These are phyloP conservation scores for Propsilocerus akamusi DNA, from an alignment of 1,140 invertebrate species.

Conservation along the genomic window DNA sequence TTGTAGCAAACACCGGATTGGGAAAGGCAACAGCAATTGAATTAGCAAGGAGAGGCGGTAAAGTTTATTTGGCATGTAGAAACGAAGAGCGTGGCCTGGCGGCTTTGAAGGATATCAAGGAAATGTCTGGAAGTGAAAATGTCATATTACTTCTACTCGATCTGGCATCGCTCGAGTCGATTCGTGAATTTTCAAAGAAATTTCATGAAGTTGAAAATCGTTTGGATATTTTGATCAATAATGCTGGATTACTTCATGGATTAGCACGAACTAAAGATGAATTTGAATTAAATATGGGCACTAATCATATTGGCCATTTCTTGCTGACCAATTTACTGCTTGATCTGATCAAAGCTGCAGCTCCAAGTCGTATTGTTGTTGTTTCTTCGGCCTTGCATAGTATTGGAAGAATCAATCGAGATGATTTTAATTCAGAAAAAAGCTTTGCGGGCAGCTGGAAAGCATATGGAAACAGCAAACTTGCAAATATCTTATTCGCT, in stretches of 20 bases:
- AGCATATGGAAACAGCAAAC: slow-evolving; percentile 54
- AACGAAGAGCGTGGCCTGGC: slow-evolving; percentile 52
- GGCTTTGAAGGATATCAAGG: slow-evolving; percentile 27
- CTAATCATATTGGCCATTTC: slow-evolving; percentile 35
- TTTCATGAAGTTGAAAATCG: slow-evolving; percentile 12
- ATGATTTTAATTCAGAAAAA: slow-evolving; percentile 33
- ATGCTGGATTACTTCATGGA: slow-evolving; percentile 25
- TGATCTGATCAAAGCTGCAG: slow-evolving; percentile 31
- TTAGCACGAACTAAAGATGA: slow-evolving; percentile 27
- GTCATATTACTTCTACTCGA: slow-evolving; percentile 60
- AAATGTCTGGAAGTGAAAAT: slow-evolving; percentile 25
- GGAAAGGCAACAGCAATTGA: slow-evolving; percentile 70
- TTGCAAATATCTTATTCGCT: slow-evolving; percentile 49
- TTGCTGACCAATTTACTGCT: slow-evolving; percentile 32
- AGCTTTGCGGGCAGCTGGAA: slow-evolving; percentile 25
- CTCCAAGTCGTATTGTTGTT: slow-evolving; percentile 35
- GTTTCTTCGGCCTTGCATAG: slow-evolving; percentile 19
- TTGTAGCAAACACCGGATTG: slow-evolving; percentile 83
- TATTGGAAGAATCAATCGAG: slow-evolving; percentile 45
- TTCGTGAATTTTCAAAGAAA: slow-evolving; percentile 41
- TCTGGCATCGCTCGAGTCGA: slow-evolving; percentile 56
- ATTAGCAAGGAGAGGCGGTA: slow-evolving; percentile 51
- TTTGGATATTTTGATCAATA: slow-evolving; percentile 37
- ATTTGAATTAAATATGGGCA: slow-evolving; percentile 30
- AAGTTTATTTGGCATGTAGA: slow-evolving; percentile 72